Base-by-base conservation (phyloP, 2,113 vertebrate genomes). In the Mohoua ochrocephala region DNA sequence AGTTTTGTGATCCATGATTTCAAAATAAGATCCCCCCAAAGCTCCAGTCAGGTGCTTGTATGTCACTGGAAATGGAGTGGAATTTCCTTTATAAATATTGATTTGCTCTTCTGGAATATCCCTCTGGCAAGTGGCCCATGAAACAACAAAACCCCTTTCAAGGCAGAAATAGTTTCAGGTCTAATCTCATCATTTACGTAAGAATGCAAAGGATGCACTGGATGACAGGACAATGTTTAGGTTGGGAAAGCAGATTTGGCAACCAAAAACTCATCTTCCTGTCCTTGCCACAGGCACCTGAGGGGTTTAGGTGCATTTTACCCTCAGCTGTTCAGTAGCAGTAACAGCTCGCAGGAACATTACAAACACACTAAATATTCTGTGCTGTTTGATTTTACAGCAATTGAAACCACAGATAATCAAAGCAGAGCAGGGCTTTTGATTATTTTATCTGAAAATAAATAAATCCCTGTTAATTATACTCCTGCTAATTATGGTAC, bases 31-130 rank as follows among this genome's bases (percentile, higher is more conserved):
- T 23, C 50, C 22, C 1, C 0, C 9, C 53, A 76, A 49, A 77
- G 6, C 30, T 76, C 67, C 33, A 44, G 20, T 28, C 57, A 69
- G 74, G 17, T 0, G 0, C 5, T 52, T 35, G 5, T 3, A 1
- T 11, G 6, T 26, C 7, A 50, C 0, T 73, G 49, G 37, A 45
- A 79, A 64, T 6, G 1, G 5, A 44, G 42, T 53, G 44, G 53
- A 69, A 67, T 74, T 85, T 85, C 63, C 45, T 85, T 61, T 23
- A 7, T 61, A 74, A 90, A 67, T 65, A 53, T 0, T 31, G 30
- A 30, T 61, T 61, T 71, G 7, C 10, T 69, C 6, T 73, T 84
- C 45, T 61, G 50, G 37, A 76, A 84, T 23, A 37, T 30, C n/a
- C 14, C 44, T 57, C 28, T 30, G 41, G 23, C 28, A 64, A 54